These are phyloP conservation scores for Hirtodrosophila histrioides DNA, from an alignment of 2,888 invertebrate species.

Conservation along the genomic window DNA sequence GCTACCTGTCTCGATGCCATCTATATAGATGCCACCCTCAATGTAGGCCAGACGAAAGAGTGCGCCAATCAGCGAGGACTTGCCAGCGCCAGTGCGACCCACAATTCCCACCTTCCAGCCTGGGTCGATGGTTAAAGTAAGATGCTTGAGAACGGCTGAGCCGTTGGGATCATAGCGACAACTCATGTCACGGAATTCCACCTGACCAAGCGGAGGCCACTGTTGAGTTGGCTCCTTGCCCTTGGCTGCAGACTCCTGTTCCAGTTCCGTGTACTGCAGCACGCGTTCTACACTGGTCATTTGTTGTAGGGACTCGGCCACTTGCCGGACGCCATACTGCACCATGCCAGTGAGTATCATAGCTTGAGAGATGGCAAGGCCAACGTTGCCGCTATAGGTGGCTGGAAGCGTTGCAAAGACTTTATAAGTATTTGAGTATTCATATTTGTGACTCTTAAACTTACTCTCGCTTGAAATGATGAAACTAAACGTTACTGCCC, in stretches of 20 bases:
- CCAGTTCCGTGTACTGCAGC: conserved; percentile 89
- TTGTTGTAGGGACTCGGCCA: conserved; percentile 88
- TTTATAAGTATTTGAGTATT: not conserved
- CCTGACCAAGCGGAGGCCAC: conserved; percentile 89
- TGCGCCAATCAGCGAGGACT: conserved; percentile 91
- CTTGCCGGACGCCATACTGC: conserved; percentile 89
- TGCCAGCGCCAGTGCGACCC: conserved; percentile 94
- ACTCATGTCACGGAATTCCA: conserved; percentile 86
- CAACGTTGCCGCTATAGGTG: conserved; percentile 89
- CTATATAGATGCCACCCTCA: conserved; percentile 89
- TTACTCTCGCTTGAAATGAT: conserved; percentile 87
- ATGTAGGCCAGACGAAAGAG: conserved; percentile 91
- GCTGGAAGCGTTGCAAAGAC: conserved; percentile 51
- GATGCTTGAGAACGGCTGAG: conserved; percentile 89
- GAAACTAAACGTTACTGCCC: conserved; percentile 87
- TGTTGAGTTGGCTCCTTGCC: conserved; percentile 85
- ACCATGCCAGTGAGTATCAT: conserved; percentile 89
- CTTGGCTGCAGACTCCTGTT: conserved; percentile 85
- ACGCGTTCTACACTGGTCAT: conserved; percentile 91
- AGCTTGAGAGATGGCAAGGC: conserved; percentile 88
- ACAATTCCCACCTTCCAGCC: conserved; percentile 91
- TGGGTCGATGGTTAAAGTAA: conserved; percentile 88
- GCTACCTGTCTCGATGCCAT: conserved; percentile 87
- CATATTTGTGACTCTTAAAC: conserved; percentile 41
- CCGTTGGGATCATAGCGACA: conserved; percentile 87